Evolutionary conservation across 1,140 invertebrate species (phyloP).

Genomic region (Pollicipes pollicipes): DNA sequence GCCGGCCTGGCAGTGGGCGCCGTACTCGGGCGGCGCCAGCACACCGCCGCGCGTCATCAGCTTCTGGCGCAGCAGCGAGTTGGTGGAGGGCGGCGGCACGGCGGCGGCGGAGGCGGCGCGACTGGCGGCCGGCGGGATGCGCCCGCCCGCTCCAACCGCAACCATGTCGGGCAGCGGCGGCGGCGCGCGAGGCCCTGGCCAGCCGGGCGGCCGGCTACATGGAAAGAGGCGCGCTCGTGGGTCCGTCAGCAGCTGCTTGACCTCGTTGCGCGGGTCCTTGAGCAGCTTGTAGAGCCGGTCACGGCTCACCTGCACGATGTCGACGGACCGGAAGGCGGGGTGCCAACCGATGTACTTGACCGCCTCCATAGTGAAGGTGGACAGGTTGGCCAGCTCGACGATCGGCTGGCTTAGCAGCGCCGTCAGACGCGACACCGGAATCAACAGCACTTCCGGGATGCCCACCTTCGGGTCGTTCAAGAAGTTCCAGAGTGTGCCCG

Average conservation of each 20-base stretch:
- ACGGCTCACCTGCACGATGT: not conserved
- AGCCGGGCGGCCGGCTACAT: too few relatives aligned
- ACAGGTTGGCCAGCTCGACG: not conserved
- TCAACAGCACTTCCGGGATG: not conserved
- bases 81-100: not conserved
- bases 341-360: not conserved
- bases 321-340: not conserved
- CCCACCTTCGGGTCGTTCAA: not conserved
- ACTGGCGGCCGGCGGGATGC: too few relatives aligned
- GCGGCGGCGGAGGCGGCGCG: too few relatives aligned
- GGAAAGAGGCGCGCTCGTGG: not conserved
- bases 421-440: not conserved
- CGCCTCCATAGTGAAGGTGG: not conserved
- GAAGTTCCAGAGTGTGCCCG: not conserved
- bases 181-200: too few relatives aligned
- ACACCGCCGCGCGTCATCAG: not conserved
- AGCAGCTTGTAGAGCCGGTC: constrained; percentile 1
- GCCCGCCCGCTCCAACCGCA: too few relatives aligned
- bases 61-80: not conserved
- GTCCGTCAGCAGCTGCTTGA: not conserved
- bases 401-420: not conserved
- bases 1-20: not conserved
- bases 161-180: not conserved
- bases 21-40: not conserved
- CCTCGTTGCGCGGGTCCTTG: not conserved